Evolutionary conservation across 2,113 vertebrate genomes (phyloP).

Genomic region (Casuarius casuarius): DNA sequence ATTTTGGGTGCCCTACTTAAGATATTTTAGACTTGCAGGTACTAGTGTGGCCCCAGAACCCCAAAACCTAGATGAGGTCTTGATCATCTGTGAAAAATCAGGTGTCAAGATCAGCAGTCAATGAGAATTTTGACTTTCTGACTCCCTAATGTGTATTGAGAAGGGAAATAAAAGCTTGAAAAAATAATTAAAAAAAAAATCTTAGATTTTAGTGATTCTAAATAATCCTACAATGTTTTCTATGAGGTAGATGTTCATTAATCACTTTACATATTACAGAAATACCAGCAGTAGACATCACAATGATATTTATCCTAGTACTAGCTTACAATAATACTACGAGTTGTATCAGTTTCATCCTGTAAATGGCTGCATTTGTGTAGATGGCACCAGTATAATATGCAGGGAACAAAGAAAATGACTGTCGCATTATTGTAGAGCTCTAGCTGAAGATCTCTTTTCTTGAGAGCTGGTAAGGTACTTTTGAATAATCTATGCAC

Average conservation of each 20-base stretch:
- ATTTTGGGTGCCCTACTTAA: not conserved
- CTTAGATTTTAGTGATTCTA: not conserved
- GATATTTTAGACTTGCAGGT: not conserved
- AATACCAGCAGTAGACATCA: conserved; percentile 27
- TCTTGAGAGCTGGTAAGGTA: not conserved
- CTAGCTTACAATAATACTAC: not conserved
- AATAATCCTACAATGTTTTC: not conserved
- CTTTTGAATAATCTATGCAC: conserved; percentile 65
- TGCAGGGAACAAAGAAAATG: not conserved
- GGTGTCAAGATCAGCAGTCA: not conserved
- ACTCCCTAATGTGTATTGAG: not conserved
- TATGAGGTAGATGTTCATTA: not conserved
- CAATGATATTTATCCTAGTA: conserved; percentile 29
- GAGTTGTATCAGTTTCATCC: conserved; percentile 28
- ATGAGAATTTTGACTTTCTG: not conserved
- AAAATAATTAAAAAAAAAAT: not conserved
- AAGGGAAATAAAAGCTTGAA: not conserved
- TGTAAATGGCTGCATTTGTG: conserved; percentile 18
- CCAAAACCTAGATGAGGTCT: not conserved
- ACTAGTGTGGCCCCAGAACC: not conserved
- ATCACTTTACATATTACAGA: conserved; percentile 7
- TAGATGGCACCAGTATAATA: not conserved
- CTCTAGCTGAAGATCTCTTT: not conserved
- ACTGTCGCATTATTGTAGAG: not conserved
- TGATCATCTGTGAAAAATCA: not conserved